Evolutionary conservation across 2,888 invertebrate genomes (phyloP), one percentile per base, ranked within the genome.

Genomic region (Mythimna loreyi): DNA sequence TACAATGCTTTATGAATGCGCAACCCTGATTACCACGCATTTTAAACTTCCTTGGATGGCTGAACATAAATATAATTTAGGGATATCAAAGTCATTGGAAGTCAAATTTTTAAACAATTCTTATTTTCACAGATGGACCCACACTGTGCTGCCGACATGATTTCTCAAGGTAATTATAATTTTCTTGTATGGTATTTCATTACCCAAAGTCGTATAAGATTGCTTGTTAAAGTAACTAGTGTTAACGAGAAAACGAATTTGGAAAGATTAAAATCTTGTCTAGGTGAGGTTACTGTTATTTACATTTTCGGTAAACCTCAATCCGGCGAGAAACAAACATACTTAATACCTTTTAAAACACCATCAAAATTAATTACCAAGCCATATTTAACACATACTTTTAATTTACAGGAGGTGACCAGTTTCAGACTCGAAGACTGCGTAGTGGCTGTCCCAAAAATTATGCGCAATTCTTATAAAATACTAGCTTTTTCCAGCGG

Each of bases 11-110:
- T 79, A 94, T 95, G 95, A 95, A 94, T 92, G 96, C 93, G 95
- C 94, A 95, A 95, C 94, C 93, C 76, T 96, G 96, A 95, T 96
- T 96, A 96, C 95, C 93, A 95, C 90, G 93, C 95, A 95, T 95
- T 92, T 93, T 87, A 90, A 94, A 95, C 96, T 96, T 96, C 95
- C 96, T 96, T 96, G 96, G 96, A 96, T 96, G 96, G 95, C 96
- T 96, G 96, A 95, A 70, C 65, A 63, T 53, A 6, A 33, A 40
- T 30, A 62, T 28, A 16, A 11, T n/a, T 7, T 2, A 47, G 8
- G 6, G 28, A 16, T 16, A 50, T 25, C 8, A 23, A 13, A 7
- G 2, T 33, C 7, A 4, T 5, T 13, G 0, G 0, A 53, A 9
- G 50, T 43, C 19, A 9, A 47, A 40, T 64, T 59, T 56, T 16